phyloP scores from a whole-genome alignment of 2,888 invertebrate species.

The Troides aeacus region DNA sequence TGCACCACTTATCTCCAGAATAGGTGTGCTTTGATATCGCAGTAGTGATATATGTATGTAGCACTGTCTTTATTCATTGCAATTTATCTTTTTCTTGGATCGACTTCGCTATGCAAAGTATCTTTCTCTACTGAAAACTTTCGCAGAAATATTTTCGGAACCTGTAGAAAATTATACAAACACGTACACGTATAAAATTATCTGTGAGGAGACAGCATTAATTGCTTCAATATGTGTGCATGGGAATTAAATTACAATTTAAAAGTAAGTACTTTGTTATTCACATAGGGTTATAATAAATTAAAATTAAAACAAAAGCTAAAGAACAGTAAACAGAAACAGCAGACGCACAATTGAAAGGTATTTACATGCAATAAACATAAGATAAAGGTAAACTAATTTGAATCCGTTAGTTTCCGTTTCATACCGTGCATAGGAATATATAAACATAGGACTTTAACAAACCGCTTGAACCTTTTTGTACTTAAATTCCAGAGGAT shows the following conservation, averaged over 20 bases:
- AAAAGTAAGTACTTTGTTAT: slow-evolving; percentile 8
- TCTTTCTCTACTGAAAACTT: background rate
- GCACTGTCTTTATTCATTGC: slow-evolving; percentile 5
- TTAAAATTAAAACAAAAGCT: slow-evolving; percentile 21
- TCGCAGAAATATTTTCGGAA: background rate
- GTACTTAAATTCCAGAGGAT: background rate
- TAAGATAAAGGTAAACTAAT: slow-evolving; percentile 30
- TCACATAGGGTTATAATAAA: slow-evolving; percentile 22
- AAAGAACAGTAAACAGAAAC: slow-evolving; percentile 21
- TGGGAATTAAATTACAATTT: background rate
- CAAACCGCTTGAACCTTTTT: background rate
- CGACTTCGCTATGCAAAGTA: background rate
- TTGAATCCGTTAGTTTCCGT: slow-evolving; percentile 29
- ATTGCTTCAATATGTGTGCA: background rate
- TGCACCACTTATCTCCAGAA: slow-evolving; percentile 19
- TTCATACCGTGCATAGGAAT: slow-evolving; percentile 13
- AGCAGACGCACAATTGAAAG: slow-evolving; percentile 17
- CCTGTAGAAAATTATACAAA: background rate
- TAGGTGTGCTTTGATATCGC: slow-evolving; percentile 27
- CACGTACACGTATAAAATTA: background rate
- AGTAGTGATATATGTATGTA: slow-evolving; percentile 28
- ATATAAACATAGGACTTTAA: slow-evolving; percentile 8
- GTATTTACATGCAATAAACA: slow-evolving; percentile 27
- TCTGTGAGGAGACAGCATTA: background rate
- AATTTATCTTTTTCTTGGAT: slow-evolving; percentile 2